These are phyloP conservation scores for Cataglyphis rosenhaueri DNA, from an alignment of 2,888 invertebrate genomes.

Conservation along the genomic window DNA sequence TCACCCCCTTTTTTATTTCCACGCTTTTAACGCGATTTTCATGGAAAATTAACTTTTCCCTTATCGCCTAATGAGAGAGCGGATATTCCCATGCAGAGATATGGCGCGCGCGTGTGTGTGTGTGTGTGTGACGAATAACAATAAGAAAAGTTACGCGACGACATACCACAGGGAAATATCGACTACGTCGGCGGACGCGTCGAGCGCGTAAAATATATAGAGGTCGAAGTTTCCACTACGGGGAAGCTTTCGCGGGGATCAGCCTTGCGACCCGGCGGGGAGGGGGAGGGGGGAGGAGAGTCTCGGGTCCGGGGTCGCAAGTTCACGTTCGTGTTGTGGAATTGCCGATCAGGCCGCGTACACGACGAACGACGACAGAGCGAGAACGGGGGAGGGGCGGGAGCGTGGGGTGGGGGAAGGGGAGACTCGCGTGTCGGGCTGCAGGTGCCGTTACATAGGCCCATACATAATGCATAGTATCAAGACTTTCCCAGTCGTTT, in stretches of 20 bases:
- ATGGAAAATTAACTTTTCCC: conserved; percentile 36
- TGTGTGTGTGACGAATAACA: conserved; percentile 40
- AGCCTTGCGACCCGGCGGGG: conserved; percentile 39
- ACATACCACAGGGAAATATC: conserved; percentile 51
- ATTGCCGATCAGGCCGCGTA: conserved; percentile 61
- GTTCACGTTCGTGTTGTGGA: conserved; percentile 72
- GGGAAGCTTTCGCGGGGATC: conserved; percentile 44
- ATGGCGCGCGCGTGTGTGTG: not conserved
- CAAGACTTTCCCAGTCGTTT: conserved; percentile 82
- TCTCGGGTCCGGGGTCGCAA: conserved; percentile 69
- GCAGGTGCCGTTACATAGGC: conserved; percentile 78
- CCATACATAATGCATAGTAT: conserved; percentile 84
- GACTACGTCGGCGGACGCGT: conserved; percentile 30
- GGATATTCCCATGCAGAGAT: conserved; percentile 23
- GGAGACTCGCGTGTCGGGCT: conserved; percentile 80
- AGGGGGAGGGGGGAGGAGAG: conserved; percentile 21
- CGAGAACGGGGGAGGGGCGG: not conserved
- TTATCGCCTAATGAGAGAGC: conserved; percentile 67
- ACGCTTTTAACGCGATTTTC: conserved; percentile 22
- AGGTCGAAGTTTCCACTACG: conserved; percentile 40
- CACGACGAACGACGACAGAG: conserved; percentile 44
- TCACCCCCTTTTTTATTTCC: conserved; percentile 47
- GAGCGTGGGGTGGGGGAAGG: not conserved
- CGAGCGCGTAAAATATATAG: conserved; percentile 49
- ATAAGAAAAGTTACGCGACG: conserved; percentile 52